phyloP scores from a whole-genome alignment of 2,888 invertebrate genomes.

The Halocaridina rubra region DNA sequence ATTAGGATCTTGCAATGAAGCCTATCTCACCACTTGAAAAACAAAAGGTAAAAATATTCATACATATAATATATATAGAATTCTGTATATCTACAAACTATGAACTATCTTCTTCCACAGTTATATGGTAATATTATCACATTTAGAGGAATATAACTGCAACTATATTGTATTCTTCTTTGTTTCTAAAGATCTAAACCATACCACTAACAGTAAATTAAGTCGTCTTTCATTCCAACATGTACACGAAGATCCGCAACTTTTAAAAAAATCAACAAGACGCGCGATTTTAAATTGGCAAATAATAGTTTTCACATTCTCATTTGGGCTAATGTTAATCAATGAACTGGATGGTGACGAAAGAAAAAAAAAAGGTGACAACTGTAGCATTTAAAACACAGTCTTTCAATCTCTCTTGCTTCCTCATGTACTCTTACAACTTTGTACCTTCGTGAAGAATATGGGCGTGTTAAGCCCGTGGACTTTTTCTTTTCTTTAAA shows the following conservation, averaged over 20 bases:
- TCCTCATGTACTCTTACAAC: constrained; percentile 7
- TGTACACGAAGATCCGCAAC: no score
- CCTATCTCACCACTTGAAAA: no score
- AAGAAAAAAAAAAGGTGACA: not conserved
- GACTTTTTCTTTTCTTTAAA: no score
- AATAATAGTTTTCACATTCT: not conserved
- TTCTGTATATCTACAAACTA: not conserved
- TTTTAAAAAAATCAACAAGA: no score
- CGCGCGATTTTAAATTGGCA: not conserved
- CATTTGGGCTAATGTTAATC: constrained; percentile 18
- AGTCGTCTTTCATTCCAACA: no score
- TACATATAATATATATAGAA: no score
- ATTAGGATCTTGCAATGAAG: no score
- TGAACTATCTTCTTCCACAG: not conserved
- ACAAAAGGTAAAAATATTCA: no score
- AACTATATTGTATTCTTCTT: no score
- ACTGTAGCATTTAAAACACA: not conserved
- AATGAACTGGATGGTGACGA: constrained; percentile 28
- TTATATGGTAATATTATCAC: constrained; percentile 6
- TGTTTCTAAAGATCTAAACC: not conserved
- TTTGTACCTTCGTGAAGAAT: constrained; percentile 35
- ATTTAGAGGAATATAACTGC: constrained; percentile 19
- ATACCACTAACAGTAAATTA: not conserved
- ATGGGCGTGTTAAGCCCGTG: constrained; percentile 15
- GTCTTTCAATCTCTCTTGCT: no score